Evolutionary conservation across 2,888 invertebrate species (phyloP), one percentile per base, ranked within the genome.

Genomic region (Isotomurus palustris): DNA sequence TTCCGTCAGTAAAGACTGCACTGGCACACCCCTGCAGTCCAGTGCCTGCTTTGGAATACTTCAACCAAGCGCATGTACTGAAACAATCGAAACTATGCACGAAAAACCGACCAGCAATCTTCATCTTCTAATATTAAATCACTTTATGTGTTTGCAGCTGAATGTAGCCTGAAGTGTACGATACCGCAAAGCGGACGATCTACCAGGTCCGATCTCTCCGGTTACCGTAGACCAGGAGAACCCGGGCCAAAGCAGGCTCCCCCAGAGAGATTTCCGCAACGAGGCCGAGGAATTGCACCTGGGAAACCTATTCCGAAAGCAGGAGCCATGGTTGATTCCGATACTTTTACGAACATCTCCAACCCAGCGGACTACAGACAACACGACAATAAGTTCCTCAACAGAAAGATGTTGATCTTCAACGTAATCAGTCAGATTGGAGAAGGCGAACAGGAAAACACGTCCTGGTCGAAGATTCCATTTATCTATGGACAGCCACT

Each of bases 401-500:
- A 68, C 47, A 44, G 67, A 21, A 65, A 68, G 43, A 55, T 68
- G 56, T 51, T 64, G 27, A 51, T 64, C 4, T 61, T 56, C 32
- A 64, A 64, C 28, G 56, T 64, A 28, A 54, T 64, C n/a, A 61
- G 53, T 28, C 64, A 64, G 21, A 50, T 32, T 19, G 40, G 29
- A 5, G 10, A 32, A 1, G 19, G 28, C 10, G 10, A 27, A 22
- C 21, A n/a, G 10, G 12, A 35, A 3, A 14, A 19, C 19, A 27
- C 29, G 2, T 29, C 5, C n/a, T 28, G 43, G n/a, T 25, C 19
- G 3, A 41, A 29, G 6, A 29, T 10, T 5, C 21, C 14, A 43
- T 25, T 21, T 3, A 27, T 28, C 14, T 61, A 47, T 24, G 62
- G 62, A 19, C 65, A 63, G 14, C 67, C 67, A 1, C 62, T 62